Base-by-base conservation (phyloP, 2,888 invertebrate species). In the Lycia hirtaria region DNA sequence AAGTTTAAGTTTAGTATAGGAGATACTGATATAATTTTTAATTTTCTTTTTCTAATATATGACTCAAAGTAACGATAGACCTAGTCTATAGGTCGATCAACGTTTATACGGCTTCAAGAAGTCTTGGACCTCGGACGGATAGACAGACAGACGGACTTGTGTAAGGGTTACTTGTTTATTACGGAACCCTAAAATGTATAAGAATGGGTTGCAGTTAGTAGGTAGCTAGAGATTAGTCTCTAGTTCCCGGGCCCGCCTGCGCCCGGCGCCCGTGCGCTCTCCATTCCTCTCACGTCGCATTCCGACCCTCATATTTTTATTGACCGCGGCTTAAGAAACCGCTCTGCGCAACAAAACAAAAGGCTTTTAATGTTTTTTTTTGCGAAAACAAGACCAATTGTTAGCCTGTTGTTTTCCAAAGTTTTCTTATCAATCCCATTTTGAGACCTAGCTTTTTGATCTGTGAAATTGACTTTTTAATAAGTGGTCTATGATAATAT, bases 311-410 rank as follows among this genome's bases (percentile, higher is more conserved):
- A 77, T 76, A 79, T 76, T 80, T 78, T 78, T 79, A 80, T 79
- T 79, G 80, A 78, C 80, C 80, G 71, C 73, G 70, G 69, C 74
- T 76, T 72, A 74, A 76, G 76, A 77, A 78, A 77, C 72, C 67
- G 70, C 67, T 69, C 69, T 40, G 62, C 65, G 62, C 66, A 68
- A 60, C 68, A 73, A 76, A 75, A 80, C 75, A 80, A 73, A 72
- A 65, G 62, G 54, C 69, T 72, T 79, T 76, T 76, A 79, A 79
- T 76, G 74, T 68, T 72, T 71, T 72, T 71, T 68, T 70, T 58
- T 49, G 65, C 62, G 69, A 71, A 72, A 77, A 73, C 72, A 73
- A 71, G 65, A 73, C 71, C 72, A 75, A 72, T 75, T 73, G 73
- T 75, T 71, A 74, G 64, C 38, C 53, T 4, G 50, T 68, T 44